Evolutionary conservation across 1,140 invertebrate genomes (phyloP).

Genomic region (Ericerus pela): DNA sequence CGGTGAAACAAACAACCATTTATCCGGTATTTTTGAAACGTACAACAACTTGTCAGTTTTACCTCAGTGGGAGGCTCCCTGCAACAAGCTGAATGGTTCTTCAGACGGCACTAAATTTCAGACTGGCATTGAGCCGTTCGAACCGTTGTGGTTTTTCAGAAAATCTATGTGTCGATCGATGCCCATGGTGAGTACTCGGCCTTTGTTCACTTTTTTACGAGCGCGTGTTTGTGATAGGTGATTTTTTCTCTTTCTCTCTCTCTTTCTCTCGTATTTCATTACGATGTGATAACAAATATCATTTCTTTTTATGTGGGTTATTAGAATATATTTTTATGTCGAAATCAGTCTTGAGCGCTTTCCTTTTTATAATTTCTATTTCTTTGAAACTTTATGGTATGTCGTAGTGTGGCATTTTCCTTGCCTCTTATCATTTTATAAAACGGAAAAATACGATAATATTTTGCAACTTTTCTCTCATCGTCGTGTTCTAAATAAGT

Average conservation of each 20-base stretch:
- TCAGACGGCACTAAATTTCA: slow-evolving; percentile 75
- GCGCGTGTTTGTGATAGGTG: background rate
- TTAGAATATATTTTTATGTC: too few species aligned
- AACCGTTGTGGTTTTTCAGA: slow-evolving; percentile 56
- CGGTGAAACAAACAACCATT: slow-evolving; percentile 42
- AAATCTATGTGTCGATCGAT: slow-evolving; percentile 67
- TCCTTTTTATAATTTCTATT: too few species aligned
- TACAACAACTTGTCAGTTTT: slow-evolving; percentile 53
- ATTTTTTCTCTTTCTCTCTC: background rate
- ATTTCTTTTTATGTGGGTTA: too few species aligned
- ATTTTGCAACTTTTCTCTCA: too few species aligned
- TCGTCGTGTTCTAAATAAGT: too few species aligned
- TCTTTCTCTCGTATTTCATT: background rate
- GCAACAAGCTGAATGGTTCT: slow-evolving; percentile 57
- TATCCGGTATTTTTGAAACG: slow-evolving; percentile 55
- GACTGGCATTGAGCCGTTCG: slow-evolving; percentile 47
- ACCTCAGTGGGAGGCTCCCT: slow-evolving; percentile 58
- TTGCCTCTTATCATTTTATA: too few species aligned
- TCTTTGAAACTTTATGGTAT: too few species aligned
- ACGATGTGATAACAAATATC: too few species aligned
- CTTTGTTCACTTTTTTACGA: slow-evolving; percentile 10
- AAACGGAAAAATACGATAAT: too few species aligned
- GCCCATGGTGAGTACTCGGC: slow-evolving; percentile 42
- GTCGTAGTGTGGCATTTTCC: too few species aligned
- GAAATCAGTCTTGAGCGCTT: too few species aligned